Conservation (phyloP, 2,888 invertebrate species). For the Villa cingulata region DNA sequence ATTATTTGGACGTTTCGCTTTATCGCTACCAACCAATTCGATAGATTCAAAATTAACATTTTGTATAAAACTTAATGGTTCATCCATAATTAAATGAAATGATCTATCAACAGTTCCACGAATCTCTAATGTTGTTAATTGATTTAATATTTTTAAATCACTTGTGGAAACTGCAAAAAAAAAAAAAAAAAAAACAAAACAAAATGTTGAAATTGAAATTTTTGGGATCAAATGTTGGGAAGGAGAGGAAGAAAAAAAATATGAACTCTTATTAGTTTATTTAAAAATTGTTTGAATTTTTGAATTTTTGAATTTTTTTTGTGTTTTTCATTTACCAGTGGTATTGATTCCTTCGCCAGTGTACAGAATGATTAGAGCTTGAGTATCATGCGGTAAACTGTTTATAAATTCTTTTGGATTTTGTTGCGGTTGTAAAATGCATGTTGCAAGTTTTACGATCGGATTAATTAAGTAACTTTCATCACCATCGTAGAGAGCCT, state of each 20-base stretch:
- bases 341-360: slow-evolving; percentile 32
- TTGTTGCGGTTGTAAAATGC: slow-evolving; percentile 39
- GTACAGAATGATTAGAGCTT: slow-evolving; percentile 44
- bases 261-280: no score
- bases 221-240: no score
- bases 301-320: no score
- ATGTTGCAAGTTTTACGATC: slow-evolving; percentile 40
- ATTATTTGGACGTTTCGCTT: slow-evolving; percentile 25
- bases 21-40: slow-evolving; percentile 35
- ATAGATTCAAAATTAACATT: slow-evolving; percentile 42
- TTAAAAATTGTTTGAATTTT: no score
- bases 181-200: background rate
- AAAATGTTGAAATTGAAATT: background rate
- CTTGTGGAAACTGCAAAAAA: slow-evolving; percentile 27
- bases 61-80: slow-evolving; percentile 36
- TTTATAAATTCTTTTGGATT: slow-evolving; percentile 34
- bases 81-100: slow-evolving; percentile 38
- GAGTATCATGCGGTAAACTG: slow-evolving; percentile 38
- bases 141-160: slow-evolving; percentile 26
- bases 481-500: slow-evolving; percentile 26
- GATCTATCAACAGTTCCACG: slow-evolving; percentile 40
- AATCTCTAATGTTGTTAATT: slow-evolving; percentile 45
- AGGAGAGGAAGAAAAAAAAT: background rate
- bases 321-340: slow-evolving; percentile 20
- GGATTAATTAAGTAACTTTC: slow-evolving; percentile 32